These are phyloP conservation scores for Auanema freiburgensis DNA, from an alignment of 2,888 invertebrate species.

Conservation along the genomic window DNA sequence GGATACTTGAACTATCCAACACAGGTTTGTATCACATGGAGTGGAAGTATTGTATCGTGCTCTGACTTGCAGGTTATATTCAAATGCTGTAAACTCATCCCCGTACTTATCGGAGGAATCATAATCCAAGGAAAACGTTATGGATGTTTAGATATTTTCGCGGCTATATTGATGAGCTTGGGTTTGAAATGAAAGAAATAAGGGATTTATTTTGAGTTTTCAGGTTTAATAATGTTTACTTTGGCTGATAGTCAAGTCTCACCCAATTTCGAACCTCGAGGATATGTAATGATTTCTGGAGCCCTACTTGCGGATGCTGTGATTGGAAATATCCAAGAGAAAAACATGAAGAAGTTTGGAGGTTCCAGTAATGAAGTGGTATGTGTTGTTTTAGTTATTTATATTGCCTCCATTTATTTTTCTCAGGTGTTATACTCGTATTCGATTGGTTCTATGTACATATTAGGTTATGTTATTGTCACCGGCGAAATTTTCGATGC, in stretches of 20 bases:
- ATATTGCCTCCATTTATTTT: constrained; percentile 4
- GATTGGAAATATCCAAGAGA: constrained; percentile 95
- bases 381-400: constrained; percentile 15
- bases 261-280: constrained; percentile 71
- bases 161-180: constrained; percentile 58
- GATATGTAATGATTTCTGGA: constrained; percentile 70
- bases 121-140: constrained; percentile 75
- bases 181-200: constrained; percentile 27
- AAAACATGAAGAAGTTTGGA: constrained; percentile 82
- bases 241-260: constrained; percentile 75
- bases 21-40: constrained; percentile 64
- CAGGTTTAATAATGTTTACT: constrained; percentile 78
- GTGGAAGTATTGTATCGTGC: background rate
- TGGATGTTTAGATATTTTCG: constrained; percentile 45
- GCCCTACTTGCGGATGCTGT: constrained; percentile 90
- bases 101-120: constrained; percentile 90
- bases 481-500: constrained; percentile 79
- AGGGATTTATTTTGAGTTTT: constrained; percentile 8
- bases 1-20: constrained; percentile 95
- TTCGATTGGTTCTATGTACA: constrained; percentile 81
- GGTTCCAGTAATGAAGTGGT: constrained; percentile 87
- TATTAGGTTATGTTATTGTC: constrained; percentile 75
- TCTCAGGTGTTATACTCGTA: constrained; percentile 80
- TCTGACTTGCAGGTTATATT: constrained; percentile 78
- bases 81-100: constrained; percentile 94